These are phyloP conservation scores for Seira sanloemensis DNA, from an alignment of 2,888 invertebrate species.

Conservation along the genomic window DNA sequence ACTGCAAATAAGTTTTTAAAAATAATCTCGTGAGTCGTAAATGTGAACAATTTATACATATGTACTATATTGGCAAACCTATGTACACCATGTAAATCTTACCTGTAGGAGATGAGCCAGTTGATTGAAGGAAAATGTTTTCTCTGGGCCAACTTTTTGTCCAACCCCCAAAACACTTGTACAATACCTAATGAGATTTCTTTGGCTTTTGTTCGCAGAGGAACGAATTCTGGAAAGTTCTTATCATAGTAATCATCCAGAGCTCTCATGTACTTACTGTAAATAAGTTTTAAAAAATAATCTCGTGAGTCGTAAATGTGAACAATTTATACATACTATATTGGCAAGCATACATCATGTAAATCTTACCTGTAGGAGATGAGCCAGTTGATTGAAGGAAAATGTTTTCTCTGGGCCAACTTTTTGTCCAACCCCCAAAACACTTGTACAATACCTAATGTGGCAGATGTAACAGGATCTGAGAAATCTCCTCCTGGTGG, in stretches of 20 bases:
- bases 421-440: slow-evolving; percentile 99
- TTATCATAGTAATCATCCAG: slow-evolving; percentile 99
- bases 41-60: too few relatives aligned
- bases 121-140: slow-evolving; percentile 99
- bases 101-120: slow-evolving; percentile 98
- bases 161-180: slow-evolving; percentile 99
- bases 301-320: too few relatives aligned
- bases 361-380: slow-evolving; percentile 93
- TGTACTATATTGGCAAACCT: too few relatives aligned
- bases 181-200: slow-evolving; percentile 99
- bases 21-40: too few relatives aligned
- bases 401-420: slow-evolving; percentile 98
- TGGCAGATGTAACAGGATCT: slow-evolving; percentile 99
- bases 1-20: slow-evolving; percentile 81
- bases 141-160: slow-evolving; percentile 98
- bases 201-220: slow-evolving; percentile 93
- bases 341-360: too few relatives aligned
- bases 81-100: too few relatives aligned
- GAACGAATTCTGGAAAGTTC: slow-evolving; percentile 97
- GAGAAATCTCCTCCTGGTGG: slow-evolving; percentile 99
- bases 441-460: slow-evolving; percentile 98
- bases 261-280: slow-evolving; percentile 97
- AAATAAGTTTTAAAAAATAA: too few relatives aligned
- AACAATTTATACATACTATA: too few relatives aligned
- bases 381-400: slow-evolving; percentile 99